Conservation (phyloP, 2,797 vertebrate genomes). For the Helarctos malayanus region DNA sequence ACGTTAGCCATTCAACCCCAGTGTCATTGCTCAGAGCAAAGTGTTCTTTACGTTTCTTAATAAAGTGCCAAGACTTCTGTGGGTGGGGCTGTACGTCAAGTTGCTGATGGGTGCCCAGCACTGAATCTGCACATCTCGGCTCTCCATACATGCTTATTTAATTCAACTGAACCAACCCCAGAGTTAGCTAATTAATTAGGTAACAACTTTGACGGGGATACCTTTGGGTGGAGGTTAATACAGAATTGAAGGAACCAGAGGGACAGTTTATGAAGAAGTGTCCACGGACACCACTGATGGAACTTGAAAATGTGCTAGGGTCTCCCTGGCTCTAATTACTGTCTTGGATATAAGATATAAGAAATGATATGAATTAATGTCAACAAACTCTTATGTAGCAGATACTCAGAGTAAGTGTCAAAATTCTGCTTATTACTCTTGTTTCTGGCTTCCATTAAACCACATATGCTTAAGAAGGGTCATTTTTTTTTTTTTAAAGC, state of each 20-base stretch:
- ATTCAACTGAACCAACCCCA: background rate
- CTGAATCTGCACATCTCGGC: background rate
- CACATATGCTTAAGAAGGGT: background rate
- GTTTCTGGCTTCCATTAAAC: background rate
- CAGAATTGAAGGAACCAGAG: background rate
- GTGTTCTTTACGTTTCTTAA: background rate
- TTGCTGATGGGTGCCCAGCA: background rate
- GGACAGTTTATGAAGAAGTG: background rate
- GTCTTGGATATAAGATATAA: background rate
- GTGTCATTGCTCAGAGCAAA: background rate
- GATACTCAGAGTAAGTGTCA: background rate
- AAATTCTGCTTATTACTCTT: background rate
- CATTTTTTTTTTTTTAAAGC: background rate
- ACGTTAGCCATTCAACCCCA: too few relatives aligned
- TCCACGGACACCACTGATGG: fast-evolving
- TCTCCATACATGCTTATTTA: fast-evolving
- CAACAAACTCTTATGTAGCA: background rate
- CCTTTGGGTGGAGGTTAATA: background rate
- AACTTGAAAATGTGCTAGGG: fast-evolving
- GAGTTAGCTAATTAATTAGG: background rate
- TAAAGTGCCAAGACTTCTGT: background rate
- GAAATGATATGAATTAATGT: too few relatives aligned
- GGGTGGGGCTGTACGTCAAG: background rate
- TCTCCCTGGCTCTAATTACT: background rate
- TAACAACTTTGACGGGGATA: background rate